A percentile compares a stretch with the other conserved stretches of the same genome.
These are phyloP conservation scores for Phylloscopus whistleri DNA, from an alignment of 2,113 vertebrate species.

Conservation along the genomic window DNA sequence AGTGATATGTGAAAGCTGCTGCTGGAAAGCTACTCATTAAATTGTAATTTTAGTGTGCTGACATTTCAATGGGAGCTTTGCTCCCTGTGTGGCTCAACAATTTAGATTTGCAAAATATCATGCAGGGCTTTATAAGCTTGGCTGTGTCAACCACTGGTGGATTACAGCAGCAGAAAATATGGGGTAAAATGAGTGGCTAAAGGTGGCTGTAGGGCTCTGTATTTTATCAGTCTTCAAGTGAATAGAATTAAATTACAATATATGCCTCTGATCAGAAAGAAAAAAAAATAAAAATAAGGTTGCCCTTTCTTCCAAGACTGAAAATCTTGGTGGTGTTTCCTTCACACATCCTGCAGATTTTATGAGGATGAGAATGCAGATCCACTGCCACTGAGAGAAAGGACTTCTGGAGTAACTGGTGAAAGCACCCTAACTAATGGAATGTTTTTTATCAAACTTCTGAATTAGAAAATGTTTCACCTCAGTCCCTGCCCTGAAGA, in stretches of 20 bases:
- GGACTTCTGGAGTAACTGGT: neutral
- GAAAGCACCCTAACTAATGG: neutral
- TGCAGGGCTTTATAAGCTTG: neutral
- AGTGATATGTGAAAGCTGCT: neutral
- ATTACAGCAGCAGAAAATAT: neutral
- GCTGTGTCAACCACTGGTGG: neutral
- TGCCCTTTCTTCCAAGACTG: neutral
- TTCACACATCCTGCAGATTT: neutral
- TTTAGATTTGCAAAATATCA: neutral
- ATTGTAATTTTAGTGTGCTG: neutral
- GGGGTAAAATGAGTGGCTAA: neutral
- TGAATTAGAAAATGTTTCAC: neutral
- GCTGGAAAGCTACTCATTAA: slow-evolving; percentile 12
- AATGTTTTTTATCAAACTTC: rapidly evolving
- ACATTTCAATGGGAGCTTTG: slow-evolving; percentile 1
- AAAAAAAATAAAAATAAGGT: neutral
- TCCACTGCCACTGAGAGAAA: neutral
- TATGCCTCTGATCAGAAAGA: neutral
- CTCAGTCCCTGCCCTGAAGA: neutral
- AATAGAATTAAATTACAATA: neutral
- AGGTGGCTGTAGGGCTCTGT: neutral
- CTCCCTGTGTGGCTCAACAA: neutral
- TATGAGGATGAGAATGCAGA: neutral
- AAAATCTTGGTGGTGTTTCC: neutral
- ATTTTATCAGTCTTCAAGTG: neutral